Base-by-base conservation (phyloP, 2,113 vertebrate genomes). In the Thunnus maccoyii region DNA sequence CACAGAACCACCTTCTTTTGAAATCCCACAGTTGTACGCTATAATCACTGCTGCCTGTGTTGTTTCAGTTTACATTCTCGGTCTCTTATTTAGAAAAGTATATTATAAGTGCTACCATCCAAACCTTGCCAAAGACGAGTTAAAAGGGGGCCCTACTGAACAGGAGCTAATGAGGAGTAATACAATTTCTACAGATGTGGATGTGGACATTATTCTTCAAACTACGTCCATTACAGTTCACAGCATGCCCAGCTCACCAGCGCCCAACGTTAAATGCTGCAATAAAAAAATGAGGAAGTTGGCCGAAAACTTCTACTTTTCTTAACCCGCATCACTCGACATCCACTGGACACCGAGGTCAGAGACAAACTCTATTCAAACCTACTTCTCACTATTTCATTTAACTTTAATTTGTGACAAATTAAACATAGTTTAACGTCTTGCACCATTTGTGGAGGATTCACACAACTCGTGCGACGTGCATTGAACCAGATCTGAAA, bases 21-120 rank as follows among this genome's bases (percentile, higher is more conserved):
- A 80, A 2, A 0, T 84, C 0, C n/a, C 9, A 10, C 27, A 2
- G 0, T 3, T 41, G 0, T 9, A 57, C 1, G 60, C 65, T 0
- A 1, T 66, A 7, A 13, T 61, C 18, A 14, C 3, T 0, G 60
- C 60, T 0, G 8, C 80, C 18, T 0, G 91, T 2, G 20, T 65
- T 0, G n/a, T 83, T 0, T 3, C 0, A 0, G 12, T 78, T 47
- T 93, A 94, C 8, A 0, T 88, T 0, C 0, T 70, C 0, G 95
- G 95, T 4, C 78, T 93, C 5, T 0, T 83, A 0, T 1, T 89
- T 0, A 94, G 86, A 68, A 0, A 85, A 0, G 5, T 91, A 0
- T 95, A 95, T 20, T 94, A 94, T 32, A 51, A n/a, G 3, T 68
- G 0, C 44, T 87, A 0, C 56, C 94, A 95, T 76, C 93, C 95